phyloP scores from a whole-genome alignment of 2,797 vertebrate genomes.

The Tangara arthus region DNA sequence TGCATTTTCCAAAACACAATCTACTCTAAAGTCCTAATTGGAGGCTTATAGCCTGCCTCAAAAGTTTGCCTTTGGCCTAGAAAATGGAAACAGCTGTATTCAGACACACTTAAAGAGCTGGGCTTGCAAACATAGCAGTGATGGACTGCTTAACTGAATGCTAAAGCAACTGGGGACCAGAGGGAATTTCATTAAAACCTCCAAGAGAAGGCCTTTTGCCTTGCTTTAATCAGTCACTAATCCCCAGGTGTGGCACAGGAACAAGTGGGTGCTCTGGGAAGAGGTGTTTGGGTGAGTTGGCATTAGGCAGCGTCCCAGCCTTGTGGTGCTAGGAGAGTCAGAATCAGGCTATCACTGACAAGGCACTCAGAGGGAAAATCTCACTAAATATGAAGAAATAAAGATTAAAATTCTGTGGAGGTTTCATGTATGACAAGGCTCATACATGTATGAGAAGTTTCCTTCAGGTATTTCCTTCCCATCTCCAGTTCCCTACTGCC shows the following conservation, averaged over 20 bases:
- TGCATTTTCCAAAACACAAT: background rate
- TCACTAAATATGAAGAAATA: background rate
- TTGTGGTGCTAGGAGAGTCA: background rate
- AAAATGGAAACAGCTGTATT: background rate
- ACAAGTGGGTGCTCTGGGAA: background rate
- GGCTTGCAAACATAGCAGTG: background rate
- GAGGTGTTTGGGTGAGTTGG: background rate
- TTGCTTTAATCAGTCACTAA: background rate
- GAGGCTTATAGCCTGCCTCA: background rate
- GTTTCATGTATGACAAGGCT: background rate
- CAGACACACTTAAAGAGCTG: background rate
- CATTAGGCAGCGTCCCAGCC: fast-evolving
- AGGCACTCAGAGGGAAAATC: background rate
- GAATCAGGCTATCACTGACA: background rate
- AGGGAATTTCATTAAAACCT: background rate
- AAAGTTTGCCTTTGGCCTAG: background rate
- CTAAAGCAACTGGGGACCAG: background rate
- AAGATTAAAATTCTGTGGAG: background rate
- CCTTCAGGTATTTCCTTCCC: background rate
- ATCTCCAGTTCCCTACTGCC: background rate
- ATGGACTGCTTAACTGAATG: background rate
- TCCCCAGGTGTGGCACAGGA: fast-evolving
- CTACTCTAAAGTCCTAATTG: background rate
- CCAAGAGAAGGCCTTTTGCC: background rate
- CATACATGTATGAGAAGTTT: background rate